A percentile compares a stretch with the other conserved stretches of the same genome.
These are phyloP conservation scores for Palythoa grandis DNA, from an alignment of 92 coral and sea anemone genomes.

Conservation along the genomic window DNA sequence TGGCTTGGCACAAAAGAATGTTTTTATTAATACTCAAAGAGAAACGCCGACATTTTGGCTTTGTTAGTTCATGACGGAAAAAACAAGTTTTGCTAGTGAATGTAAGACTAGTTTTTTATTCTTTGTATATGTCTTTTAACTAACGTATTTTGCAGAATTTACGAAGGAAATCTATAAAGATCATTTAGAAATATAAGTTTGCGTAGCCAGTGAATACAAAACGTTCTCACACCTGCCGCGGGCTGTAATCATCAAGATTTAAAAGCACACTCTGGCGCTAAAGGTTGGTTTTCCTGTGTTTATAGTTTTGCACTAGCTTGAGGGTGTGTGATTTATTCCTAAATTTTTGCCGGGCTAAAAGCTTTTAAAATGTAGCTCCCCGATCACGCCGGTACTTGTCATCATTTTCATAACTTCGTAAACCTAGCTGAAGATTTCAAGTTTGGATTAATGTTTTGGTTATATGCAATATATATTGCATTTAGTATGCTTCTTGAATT, in stretches of 20 bases:
- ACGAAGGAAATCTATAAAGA: not conserved
- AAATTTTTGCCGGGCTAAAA: not conserved
- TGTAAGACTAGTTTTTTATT: not conserved
- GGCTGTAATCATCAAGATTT: not conserved
- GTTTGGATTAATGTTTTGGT: not conserved
- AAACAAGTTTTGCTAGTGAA: not conserved
- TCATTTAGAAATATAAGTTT: not conserved
- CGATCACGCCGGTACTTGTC: no score
- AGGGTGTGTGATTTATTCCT: no score
- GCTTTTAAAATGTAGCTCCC: not conserved
- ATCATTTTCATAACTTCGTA: not conserved
- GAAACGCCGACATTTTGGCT: slow-evolving; percentile 7
- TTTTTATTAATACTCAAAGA: not conserved
- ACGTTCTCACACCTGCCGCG: slow-evolving; percentile 3
- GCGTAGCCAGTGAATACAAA: not conserved
- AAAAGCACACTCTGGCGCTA: not conserved
- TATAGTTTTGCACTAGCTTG: no score
- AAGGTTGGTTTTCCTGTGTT: not conserved
- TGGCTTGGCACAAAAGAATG: not conserved
- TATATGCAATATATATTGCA: not conserved
- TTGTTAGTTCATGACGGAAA: not conserved
- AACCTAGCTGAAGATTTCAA: not conserved
- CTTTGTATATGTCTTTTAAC: not conserved
- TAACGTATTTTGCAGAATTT: not conserved
- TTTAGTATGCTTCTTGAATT: not conserved